Percentiles rank a stretch among this genome's conserved stretches.
Evolutionary conservation across 1,140 invertebrate species (phyloP).

Genomic region (Formica selysi): DNA sequence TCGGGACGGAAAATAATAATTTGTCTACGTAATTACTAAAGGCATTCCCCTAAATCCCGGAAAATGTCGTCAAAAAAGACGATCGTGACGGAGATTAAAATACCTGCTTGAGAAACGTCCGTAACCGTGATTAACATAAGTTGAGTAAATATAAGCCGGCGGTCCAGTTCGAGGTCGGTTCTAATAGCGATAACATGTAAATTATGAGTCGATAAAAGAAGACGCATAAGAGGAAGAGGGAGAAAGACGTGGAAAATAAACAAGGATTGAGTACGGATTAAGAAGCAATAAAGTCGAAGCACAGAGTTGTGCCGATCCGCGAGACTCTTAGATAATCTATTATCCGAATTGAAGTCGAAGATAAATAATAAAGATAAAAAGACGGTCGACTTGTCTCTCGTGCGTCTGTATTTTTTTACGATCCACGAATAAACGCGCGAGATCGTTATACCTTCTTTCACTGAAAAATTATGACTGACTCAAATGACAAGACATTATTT

Average conservation of each 20-base stretch:
- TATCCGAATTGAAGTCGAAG: constrained; percentile 61
- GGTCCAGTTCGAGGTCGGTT: constrained; percentile 26
- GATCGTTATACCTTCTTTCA: constrained; percentile 39
- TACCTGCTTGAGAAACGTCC: constrained; percentile 35
- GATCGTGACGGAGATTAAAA: constrained; percentile 28
- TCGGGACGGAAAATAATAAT: constrained; percentile 20
- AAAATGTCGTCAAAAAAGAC: constrained; percentile 26
- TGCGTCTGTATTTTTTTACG: constrained; percentile 48
- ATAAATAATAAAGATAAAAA: constrained; percentile 50
- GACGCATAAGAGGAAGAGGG: neutral
- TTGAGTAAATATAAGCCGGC: constrained; percentile 38
- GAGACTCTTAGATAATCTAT: constrained; percentile 45
- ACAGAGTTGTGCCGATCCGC: neutral
- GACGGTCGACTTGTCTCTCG: neutral
- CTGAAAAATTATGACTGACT: constrained; percentile 5
- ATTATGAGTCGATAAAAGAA: constrained; percentile 52
- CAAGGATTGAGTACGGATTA: constrained; percentile 48
- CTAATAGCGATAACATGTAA: constrained; percentile 43
- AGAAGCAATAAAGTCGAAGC: constrained; percentile 46
- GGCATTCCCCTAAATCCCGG: constrained; percentile 11
- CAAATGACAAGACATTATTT: too few relatives aligned
- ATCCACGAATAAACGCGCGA: constrained; percentile 21
- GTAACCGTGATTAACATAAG: constrained; percentile 3
- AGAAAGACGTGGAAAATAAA: constrained; percentile 9
- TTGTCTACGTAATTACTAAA: constrained; percentile 30